These are phyloP conservation scores for Oreamnos americanus DNA, from an alignment of 2,113 vertebrate species.

Conservation along the genomic window DNA sequence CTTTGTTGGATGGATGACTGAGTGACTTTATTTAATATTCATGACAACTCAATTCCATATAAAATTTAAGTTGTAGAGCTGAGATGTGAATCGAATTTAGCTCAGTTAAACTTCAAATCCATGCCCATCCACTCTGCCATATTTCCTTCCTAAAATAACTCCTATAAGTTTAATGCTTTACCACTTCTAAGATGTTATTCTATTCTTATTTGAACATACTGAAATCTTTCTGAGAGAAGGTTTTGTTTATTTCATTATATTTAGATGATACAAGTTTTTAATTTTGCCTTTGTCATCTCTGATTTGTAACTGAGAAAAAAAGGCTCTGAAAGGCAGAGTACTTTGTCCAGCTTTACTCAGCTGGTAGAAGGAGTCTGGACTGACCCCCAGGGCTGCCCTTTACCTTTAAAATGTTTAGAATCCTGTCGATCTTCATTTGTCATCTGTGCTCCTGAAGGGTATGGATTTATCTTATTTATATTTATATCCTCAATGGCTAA, in stretches of 20 bases:
- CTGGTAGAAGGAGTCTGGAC: not conserved
- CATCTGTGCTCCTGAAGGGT: not conserved
- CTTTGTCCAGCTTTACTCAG: not conserved
- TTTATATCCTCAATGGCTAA: not conserved
- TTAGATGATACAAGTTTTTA: not conserved
- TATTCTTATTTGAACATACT: not conserved
- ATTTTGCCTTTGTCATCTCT: not conserved
- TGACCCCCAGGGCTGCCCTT: not conserved
- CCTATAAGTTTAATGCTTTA: not conserved
- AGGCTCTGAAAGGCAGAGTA: not conserved
- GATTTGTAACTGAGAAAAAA: not conserved
- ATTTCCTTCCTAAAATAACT: not conserved
- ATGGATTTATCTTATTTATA: constrained; percentile 7
- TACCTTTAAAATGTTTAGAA: not conserved
- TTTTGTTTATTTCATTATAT: not conserved
- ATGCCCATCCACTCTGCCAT: not conserved
- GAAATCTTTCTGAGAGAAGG: not conserved
- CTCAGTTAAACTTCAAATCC: not conserved
- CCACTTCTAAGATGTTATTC: not conserved
- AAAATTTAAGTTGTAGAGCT: not conserved
- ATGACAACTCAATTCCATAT: constrained; percentile 44
- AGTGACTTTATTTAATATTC: not conserved
- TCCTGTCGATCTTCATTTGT: not conserved
- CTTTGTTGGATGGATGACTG: not conserved
- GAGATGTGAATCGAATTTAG: not conserved